These are phyloP conservation scores for Zaprionus vittiger DNA, from an alignment of 1,140 invertebrate genomes.

Conservation along the genomic window DNA sequence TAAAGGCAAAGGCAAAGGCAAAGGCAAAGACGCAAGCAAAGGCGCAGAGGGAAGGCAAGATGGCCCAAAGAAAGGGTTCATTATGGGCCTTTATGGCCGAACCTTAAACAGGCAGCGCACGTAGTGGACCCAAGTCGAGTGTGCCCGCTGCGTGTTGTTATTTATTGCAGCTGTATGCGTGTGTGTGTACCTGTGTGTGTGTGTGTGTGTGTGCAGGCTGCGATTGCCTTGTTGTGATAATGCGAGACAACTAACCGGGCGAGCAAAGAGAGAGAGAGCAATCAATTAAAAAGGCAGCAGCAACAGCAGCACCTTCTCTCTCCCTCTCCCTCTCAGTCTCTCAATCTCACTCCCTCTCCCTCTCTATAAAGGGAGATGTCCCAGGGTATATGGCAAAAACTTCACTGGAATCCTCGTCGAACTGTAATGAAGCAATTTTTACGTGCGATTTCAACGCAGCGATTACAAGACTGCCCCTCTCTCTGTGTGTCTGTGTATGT, in stretches of 20 bases:
- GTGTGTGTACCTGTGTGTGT: constrained; percentile 36
- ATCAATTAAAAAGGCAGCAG: constrained; percentile 80
- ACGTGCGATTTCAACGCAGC: constrained; percentile 67
- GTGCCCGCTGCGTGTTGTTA: constrained; percentile 69
- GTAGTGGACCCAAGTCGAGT: constrained; percentile 56
- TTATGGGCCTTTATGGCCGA: constrained; percentile 69
- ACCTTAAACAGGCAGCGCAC: constrained; percentile 65
- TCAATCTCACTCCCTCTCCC: neutral
- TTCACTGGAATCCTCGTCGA: constrained; percentile 59
- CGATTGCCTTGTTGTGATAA: constrained; percentile 78
- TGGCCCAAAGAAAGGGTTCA: constrained; percentile 73
- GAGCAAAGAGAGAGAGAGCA: constrained; percentile 67
- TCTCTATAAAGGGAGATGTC: neutral
- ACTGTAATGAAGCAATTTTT: constrained; percentile 78
- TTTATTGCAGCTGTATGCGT: constrained; percentile 56
- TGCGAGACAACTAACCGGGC: constrained; percentile 63
- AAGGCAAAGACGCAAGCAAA: constrained; percentile 39
- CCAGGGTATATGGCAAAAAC: constrained; percentile 48
- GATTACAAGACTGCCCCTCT: constrained; percentile 53
- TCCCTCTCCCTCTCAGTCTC: neutral
- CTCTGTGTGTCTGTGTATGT: constrained; percentile 29
- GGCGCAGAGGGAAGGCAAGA: constrained; percentile 48
- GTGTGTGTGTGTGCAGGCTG: constrained; percentile 47
- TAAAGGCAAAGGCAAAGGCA: constrained; percentile 30
- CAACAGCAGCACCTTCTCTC: constrained; percentile 53